Evolutionary conservation across 2,797 vertebrate species (phyloP), one percentile per base, ranked within the genome.

Genomic region (Paramormyrops hopkinsi): DNA sequence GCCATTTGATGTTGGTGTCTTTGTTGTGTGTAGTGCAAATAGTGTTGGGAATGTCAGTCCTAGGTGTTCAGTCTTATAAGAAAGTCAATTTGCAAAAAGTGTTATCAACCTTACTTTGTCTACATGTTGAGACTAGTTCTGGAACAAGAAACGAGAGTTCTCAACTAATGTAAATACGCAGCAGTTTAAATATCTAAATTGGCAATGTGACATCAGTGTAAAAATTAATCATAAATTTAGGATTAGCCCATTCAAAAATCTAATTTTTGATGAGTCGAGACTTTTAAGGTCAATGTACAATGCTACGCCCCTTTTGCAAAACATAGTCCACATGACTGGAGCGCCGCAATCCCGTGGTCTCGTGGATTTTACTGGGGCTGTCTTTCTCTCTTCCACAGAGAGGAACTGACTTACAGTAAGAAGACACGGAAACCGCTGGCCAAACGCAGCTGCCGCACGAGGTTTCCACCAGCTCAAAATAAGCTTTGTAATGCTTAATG

Each of bases 331-430:
- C 44, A 88, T 46, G 11, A 46, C 41, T 14, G 22, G 9, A 3
- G 87, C 87, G 3, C 56, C 22, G 11, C 59, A 46, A 50, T 48
- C 11, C 33, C 41, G 37, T 65, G 41, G 29, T 88, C 22, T 69
- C n/a, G 22, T 54, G 50, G 84, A 25, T 25, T 53, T 51, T 33
- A 54, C 50, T 54, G 29, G 50, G 22, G 25, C 51, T 84, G 11
- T 37, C 84, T 54, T 29, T 86, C 48, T 51, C 84, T 62, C 54
- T 37, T 46, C 33, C 33, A 87, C 51, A 12, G 54, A 19, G 37
- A 56, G 85, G 85, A 87, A 41, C 14, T 41, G 50, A 54, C 48
- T 54, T 87, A 87, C 85, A 37, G 50, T 87, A 56, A 85, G n/a
- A 85, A 50, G 48, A 59, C 17, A 41, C 6, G 29, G 50, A 54